Evolutionary conservation across 2,113 vertebrate genomes (phyloP).

Genomic region (Myiagra hebetior): DNA sequence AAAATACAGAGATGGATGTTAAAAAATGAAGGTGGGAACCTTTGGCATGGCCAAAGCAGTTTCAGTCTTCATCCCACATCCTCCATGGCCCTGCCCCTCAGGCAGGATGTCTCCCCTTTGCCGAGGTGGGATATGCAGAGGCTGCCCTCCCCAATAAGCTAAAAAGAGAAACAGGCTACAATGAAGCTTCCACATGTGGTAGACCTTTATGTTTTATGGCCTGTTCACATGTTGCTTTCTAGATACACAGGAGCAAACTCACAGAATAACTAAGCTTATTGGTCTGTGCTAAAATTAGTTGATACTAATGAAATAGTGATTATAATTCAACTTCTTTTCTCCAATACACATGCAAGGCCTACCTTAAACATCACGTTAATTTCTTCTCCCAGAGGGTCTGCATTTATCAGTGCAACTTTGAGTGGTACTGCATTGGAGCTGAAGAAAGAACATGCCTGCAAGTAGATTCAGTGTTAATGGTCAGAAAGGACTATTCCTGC

Average conservation of each 20-base stretch:
- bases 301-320: neutral
- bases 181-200: neutral
- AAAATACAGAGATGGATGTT: neutral
- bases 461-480: constrained; percentile 40
- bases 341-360: neutral
- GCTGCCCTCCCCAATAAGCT: neutral
- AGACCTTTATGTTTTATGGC: neutral
- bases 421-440: constrained; percentile 96
- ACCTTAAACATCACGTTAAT: constrained; percentile 99
- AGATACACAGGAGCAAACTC: neutral
- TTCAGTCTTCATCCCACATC: neutral
- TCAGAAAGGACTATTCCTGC: neutral
- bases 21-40: neutral
- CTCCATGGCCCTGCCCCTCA: neutral
- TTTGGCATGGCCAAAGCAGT: neutral
- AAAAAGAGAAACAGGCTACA: neutral
- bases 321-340: neutral
- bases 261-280: neutral
- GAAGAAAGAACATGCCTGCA: constrained; percentile 97
- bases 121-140: neutral
- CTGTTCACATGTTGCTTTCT: neutral
- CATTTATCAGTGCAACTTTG: constrained; percentile 89
- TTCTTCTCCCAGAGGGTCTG: constrained; percentile 93
- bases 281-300: neutral
- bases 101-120: neutral